phyloP scores from a whole-genome alignment of 2,113 vertebrate genomes.

The Plecotus auritus region DNA sequence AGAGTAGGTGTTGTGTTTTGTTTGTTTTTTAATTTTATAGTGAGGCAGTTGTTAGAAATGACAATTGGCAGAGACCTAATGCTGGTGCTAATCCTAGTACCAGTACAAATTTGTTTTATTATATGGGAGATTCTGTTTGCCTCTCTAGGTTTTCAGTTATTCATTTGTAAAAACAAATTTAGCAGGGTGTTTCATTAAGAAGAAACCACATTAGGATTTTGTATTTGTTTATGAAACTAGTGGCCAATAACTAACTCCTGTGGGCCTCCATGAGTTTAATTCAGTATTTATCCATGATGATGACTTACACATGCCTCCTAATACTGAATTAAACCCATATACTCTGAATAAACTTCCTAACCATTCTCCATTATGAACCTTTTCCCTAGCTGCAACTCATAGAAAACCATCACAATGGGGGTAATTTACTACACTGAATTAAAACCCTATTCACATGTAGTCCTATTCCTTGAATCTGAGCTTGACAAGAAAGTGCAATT shows the following conservation, averaged over 20 bases:
- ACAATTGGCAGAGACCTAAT: background rate
- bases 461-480: background rate
- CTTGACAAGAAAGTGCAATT: background rate
- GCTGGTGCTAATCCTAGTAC: background rate
- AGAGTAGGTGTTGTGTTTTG: background rate
- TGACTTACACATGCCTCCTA: background rate
- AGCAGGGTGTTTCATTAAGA: background rate
- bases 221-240: background rate
- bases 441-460: background rate
- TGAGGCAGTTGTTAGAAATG: background rate
- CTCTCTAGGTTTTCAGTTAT: background rate
- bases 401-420: background rate
- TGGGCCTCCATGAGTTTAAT: background rate
- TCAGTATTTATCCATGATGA: background rate
- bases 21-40: background rate
- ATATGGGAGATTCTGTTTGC: background rate
- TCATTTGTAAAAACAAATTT: background rate
- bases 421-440: background rate
- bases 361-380: background rate
- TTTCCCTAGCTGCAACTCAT: background rate
- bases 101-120: background rate
- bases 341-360: background rate
- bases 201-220: background rate
- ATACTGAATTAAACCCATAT: background rate
- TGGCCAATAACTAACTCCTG: background rate